These are phyloP conservation scores for Lasioglossum vierecki DNA, from an alignment of 2,888 invertebrate genomes.

Conservation along the genomic window DNA sequence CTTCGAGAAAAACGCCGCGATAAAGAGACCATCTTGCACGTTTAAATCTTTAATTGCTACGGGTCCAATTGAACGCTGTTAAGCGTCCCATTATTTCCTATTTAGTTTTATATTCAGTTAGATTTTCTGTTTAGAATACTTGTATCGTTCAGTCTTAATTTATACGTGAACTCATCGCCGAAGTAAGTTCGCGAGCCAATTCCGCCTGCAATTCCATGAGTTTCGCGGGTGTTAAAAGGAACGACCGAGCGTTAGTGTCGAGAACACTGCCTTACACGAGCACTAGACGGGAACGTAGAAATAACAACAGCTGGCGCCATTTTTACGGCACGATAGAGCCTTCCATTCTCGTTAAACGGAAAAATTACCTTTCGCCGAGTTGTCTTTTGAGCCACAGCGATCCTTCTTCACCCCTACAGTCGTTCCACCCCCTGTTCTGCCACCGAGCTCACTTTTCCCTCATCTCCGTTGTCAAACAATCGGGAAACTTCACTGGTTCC, in stretches of 20 bases:
- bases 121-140: neutral
- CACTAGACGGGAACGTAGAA: conserved; percentile 28
- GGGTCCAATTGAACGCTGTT: neutral
- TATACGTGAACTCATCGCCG: neutral
- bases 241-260: conserved; percentile 29
- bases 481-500: conserved; percentile 36
- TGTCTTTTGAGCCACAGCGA: conserved; percentile 29
- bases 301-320: conserved; percentile 14
- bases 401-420: conserved; percentile 26
- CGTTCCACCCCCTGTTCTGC: neutral
- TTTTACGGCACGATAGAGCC: conserved; percentile 15
- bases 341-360: conserved; percentile 41
- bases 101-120: neutral
- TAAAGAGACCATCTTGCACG: neutral
- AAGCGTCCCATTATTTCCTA: neutral
- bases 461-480: conserved; percentile 40
- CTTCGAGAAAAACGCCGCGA: neutral
- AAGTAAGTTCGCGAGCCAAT: neutral
- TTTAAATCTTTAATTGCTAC: neutral
- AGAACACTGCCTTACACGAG: conserved; percentile 23
- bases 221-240: conserved; percentile 2
- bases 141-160: neutral
- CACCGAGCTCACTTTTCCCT: neutral
- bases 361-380: conserved; percentile 35
- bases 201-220: neutral